Evolutionary conservation across 2,888 invertebrate species (phyloP), one percentile per base, ranked within the genome.

Genomic region (Apamea anceps): DNA sequence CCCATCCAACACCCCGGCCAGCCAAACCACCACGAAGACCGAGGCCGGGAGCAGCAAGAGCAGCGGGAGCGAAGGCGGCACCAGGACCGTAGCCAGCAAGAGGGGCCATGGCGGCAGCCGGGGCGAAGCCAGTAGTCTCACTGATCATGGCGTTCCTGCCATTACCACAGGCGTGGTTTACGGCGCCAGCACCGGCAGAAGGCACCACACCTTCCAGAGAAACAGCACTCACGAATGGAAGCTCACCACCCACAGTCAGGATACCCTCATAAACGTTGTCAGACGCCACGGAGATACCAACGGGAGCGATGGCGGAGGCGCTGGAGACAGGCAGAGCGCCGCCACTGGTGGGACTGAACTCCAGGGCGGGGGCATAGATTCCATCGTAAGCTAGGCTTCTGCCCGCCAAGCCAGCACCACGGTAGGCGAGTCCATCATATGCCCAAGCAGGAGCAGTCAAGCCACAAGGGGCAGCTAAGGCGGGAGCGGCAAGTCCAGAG

Each of bases 101-200:
- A 68, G 67, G 45, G 10, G 5, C 45, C 10, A 45, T 6, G 18
- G n/a, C n/a, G 18, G 10, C 68, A 70, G 70, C 70, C 3, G 70
- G 70, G 28, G 12, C 75, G 25, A 62, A 81, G 12, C 21, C 73
- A 73, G 80, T 7, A 32, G 70, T 57, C 80, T 65, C 91, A 75
- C 87, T 87, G 82, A 79, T 77, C 74, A 91, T 91, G 66, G 90
- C 89, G 21, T 88, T 75, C 8, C 84, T 82, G 13, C 90, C 92
- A 67, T 88, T 87, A 48, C 94, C 94, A 67, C 94, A 94, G 7
- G 93, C 91, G 77, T 95, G 93, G 0, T 90, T 85, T 21, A 94
- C 90, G 4, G 87, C 87, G 13, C 93, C 93, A 68, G 89, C 81
- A 15, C 95, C 94, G 75, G 88, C 90, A 79, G 94, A 93, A 51